phyloP scores from a whole-genome alignment of 2,888 invertebrate genomes.

The Amphipoea lucens region DNA sequence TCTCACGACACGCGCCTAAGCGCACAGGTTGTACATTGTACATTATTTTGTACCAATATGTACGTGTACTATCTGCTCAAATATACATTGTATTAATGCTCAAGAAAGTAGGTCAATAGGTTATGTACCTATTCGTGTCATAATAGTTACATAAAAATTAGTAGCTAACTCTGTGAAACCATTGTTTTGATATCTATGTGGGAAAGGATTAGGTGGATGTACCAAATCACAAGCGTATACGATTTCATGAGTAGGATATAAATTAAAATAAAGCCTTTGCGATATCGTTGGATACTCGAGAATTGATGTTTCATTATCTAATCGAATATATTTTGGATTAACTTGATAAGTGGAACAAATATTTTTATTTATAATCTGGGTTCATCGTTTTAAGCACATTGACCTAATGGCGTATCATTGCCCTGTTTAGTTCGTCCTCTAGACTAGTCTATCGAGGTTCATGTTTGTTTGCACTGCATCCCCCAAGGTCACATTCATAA shows the following conservation, averaged over 20 bases:
- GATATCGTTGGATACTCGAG: slow-evolving; percentile 23
- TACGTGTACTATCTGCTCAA: slow-evolving; percentile 69
- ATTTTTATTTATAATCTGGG: slow-evolving; percentile 33
- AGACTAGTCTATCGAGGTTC: slow-evolving; percentile 58
- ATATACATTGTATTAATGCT: slow-evolving; percentile 68
- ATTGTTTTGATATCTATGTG: slow-evolving; percentile 64
- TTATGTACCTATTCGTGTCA: slow-evolving; percentile 69
- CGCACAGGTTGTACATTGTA: slow-evolving; percentile 61
- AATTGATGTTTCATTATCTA: slow-evolving; percentile 44
- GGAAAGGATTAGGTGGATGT: slow-evolving; percentile 47
- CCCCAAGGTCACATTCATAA: slow-evolving; percentile 74
- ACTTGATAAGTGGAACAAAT: slow-evolving; percentile 53
- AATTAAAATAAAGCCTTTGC: slow-evolving; percentile 13
- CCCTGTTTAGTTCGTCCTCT: slow-evolving; percentile 67
- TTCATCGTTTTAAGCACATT: slow-evolving; percentile 48
- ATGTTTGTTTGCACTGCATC: slow-evolving; percentile 70
- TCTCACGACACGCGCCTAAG: slow-evolving; percentile 57
- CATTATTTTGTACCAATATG: slow-evolving; percentile 35
- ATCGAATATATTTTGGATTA: slow-evolving; percentile 46
- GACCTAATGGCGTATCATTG: slow-evolving; percentile 48
- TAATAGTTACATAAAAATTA: slow-evolving; percentile 71
- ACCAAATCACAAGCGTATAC: slow-evolving; percentile 45
- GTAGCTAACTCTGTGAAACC: slow-evolving; percentile 54
- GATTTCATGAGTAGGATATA: slow-evolving; percentile 33
- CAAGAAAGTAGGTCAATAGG: slow-evolving; percentile 75